Conservation (phyloP, 2,797 vertebrate species). For the Cryptoprocta ferox region DNA sequence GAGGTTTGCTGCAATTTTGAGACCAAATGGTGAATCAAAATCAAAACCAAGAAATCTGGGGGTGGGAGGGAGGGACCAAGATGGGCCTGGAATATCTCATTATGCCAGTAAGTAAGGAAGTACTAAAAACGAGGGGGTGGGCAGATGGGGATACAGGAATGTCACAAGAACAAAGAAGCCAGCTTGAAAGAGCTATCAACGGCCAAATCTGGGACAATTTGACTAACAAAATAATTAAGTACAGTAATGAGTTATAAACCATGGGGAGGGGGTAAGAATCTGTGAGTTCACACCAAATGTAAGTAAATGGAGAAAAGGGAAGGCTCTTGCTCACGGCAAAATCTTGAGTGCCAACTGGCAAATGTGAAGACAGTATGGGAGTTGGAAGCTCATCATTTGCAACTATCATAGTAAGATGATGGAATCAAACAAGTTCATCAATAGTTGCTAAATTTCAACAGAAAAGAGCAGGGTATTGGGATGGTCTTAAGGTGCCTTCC, state of each 20-base stretch:
- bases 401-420: neutral
- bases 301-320: neutral
- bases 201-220: neutral
- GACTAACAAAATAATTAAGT: neutral
- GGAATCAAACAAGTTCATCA: neutral
- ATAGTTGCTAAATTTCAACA: neutral
- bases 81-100: neutral
- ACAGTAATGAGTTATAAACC: neutral
- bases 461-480: neutral
- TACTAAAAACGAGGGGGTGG: neutral
- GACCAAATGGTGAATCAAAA: neutral
- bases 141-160: neutral
- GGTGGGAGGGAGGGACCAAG: neutral
- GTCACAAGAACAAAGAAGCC: neutral
- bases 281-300: neutral
- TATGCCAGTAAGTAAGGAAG: neutral
- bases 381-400: neutral
- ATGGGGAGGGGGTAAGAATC: neutral
- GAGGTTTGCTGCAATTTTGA: neutral
- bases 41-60: neutral
- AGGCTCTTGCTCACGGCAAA: neutral
- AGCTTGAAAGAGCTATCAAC: neutral
- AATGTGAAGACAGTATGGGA: neutral
- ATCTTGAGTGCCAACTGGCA: neutral
- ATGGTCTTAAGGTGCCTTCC: neutral